Base-by-base conservation (phyloP, 2,888 invertebrate genomes). In the Drosophila paramelanica region DNA sequence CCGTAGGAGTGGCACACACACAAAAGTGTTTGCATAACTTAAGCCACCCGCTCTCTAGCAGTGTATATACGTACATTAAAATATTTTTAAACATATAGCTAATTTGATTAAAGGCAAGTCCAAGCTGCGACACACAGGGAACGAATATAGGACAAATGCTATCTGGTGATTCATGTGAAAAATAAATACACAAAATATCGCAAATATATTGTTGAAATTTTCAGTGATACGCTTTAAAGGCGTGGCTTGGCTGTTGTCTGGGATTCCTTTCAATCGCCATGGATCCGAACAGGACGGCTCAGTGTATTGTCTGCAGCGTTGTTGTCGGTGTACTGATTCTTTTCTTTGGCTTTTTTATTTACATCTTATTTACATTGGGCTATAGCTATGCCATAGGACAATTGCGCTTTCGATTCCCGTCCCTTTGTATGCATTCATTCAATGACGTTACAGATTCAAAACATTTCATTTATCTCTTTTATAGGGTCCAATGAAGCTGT, bases 1-100 rank as follows among this genome's bases (percentile, higher is more conserved):
- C 81, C 69, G 81, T 72, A 82, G 82, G 82, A 82, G 82, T 82
- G 85, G 85, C 82, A 71, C 82, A 79, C 79, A 72, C 74, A 81
- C 74, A 79, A 84, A 79, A 85, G 79, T 82, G 82, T 85, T 82
- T 82, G 82, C 82, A 82, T 82, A 85, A 82, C 82, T 85, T 82
- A 79, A 77, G 62, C 69, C 78, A 49, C 50, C 52, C 69, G 51
- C 51, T 55, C 47, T 39, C 57, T 53, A 46, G 31, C 25, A 14
- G 11, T n/a, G 10, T 36, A 52, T 56, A 41, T 47, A 42, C 13
- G 17, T 20, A n/a, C 36, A 11, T 27, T 8, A 38, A 23, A 7
- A 20, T 25, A 49, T 14, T 42, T 43, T 8, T 27, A 27, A 46
- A 57, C 43, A 67, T 38, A 68, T 17, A 53, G 70, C 65, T 45